phyloP scores from a whole-genome alignment of 2,888 invertebrate genomes.

The Caenorhabditis doughertyi region DNA sequence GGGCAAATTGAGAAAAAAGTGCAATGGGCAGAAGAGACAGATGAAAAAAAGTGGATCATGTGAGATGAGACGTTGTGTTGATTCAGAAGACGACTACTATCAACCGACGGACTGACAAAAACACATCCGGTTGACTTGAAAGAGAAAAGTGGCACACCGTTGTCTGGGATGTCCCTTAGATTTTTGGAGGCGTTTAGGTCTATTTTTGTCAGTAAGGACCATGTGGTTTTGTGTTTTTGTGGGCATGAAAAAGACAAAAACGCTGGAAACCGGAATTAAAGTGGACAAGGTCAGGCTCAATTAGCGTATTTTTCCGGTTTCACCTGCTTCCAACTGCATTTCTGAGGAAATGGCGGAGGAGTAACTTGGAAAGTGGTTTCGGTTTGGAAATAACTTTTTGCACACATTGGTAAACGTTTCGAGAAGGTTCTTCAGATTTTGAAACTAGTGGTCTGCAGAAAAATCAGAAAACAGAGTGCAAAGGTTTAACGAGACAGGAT shows the following conservation, averaged over 20 bases:
- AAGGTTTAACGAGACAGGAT: neutral
- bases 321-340: constrained; percentile 13
- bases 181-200: neutral
- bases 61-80: constrained; percentile 43
- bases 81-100: constrained; percentile 29
- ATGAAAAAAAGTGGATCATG: constrained; percentile 42
- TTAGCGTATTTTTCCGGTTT: constrained; percentile 34
- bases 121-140: constrained; percentile 46
- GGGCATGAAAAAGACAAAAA: neutral
- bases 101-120: constrained; percentile 34
- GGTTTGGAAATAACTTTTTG: constrained; percentile 40
- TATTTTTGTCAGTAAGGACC: neutral
- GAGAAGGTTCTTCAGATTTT: constrained; percentile 37
- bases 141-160: constrained; percentile 15
- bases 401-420: constrained; percentile 23
- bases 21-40: constrained; percentile 16
- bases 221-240: neutral
- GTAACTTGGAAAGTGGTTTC: constrained; percentile 22
- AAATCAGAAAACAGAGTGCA: constrained; percentile 28
- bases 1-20: constrained; percentile 36
- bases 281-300: constrained; percentile 30
- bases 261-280: constrained; percentile 1
- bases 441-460: constrained; percentile 41
- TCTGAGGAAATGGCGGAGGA: constrained; percentile 29
- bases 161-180: neutral